Base-by-base conservation (phyloP, 2,888 invertebrate species). In the Coelinius sp. region DNA sequence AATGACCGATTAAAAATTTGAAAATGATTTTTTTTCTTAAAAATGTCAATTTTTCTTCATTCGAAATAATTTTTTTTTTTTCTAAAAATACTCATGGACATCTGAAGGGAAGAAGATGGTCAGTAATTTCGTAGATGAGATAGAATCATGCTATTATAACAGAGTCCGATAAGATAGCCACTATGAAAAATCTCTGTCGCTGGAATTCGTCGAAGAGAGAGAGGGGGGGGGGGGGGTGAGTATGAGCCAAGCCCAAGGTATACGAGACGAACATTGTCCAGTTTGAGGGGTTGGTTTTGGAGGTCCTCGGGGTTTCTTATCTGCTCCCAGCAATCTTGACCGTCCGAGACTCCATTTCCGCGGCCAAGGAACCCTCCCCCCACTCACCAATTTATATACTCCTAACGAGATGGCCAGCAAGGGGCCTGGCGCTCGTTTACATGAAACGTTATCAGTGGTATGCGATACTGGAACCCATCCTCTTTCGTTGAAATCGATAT, bases 291-390 rank as follows among this genome's bases (percentile, higher is more conserved):
- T 31, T 14, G 38, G 41, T 24, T 65, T n/a, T 20, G 56, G 64
- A 17, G 49, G 71, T 73, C 70, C 72, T 66, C 56, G 24, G 49
- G 14, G 66, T 65, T 76, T 81, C 86, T 87, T 87, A 87, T 87
- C 87, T 83, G 80, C 80, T 80, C 82, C 80, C 84, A 80, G 82
- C 82, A 83, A 86, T 86, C 85, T 77, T 69, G 82, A 83, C 77
- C 81, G 82, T 78, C 83, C 82, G 83, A 84, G 84, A 85, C 86
- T 86, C 84, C 83, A 87, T 87, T 87, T 87, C 87, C 87, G 85
- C 81, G 84, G 82, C 80, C 82, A 81, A 83, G 80, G 78, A 83
- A 78, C 75, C 81, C 80, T 73, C 75, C 68, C 78, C 76, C n/a
- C n/a, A n/a, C n/a, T n/a, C 46, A 80, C 78, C 84, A 81, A 85